Conservation (phyloP, 2,888 invertebrate genomes). For the Ctenicera cuprea region DNA sequence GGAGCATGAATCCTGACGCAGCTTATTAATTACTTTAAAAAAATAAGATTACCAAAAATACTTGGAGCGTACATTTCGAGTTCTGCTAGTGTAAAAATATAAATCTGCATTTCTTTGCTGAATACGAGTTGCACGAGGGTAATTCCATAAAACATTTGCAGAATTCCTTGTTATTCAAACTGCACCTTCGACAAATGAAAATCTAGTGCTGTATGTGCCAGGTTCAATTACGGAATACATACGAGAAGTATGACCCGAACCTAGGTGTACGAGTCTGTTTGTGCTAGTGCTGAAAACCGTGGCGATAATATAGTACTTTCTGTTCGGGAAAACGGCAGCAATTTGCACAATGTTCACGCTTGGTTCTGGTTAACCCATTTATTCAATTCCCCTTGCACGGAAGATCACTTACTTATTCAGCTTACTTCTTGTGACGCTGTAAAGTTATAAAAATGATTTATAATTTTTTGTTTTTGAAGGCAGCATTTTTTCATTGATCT, state of each 20-base stretch:
- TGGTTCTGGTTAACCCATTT: constrained; percentile 40
- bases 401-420: constrained; percentile 34
- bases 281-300: constrained; percentile 23
- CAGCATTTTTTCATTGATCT: neutral
- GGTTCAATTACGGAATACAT: constrained; percentile 28
- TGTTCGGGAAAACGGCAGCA: constrained; percentile 26
- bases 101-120: constrained; percentile 2
- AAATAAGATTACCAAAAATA: too few species aligned
- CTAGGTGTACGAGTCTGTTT: constrained; percentile 31
- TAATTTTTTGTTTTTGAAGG: constrained; percentile 10
- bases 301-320: constrained; percentile 33
- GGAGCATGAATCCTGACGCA: too few species aligned
- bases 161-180: constrained; percentile 18
- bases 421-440: constrained; percentile 26
- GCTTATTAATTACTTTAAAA: too few species aligned
- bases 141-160: constrained; percentile 25
- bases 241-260: constrained; percentile 8
- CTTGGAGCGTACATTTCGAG: too few species aligned
- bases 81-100: constrained; percentile 5
- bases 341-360: constrained; percentile 42
- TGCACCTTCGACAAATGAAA: constrained; percentile 16
- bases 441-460: constrained; percentile 27
- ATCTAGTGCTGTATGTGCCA: constrained; percentile 33
- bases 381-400: constrained; percentile 34
- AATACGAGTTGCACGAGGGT: neutral